A percentile compares a stretch with the other conserved stretches of the same genome.
These are phyloP conservation scores for Rhagonycha fulva DNA, from an alignment of 2,888 invertebrate species.

Conservation along the genomic window DNA sequence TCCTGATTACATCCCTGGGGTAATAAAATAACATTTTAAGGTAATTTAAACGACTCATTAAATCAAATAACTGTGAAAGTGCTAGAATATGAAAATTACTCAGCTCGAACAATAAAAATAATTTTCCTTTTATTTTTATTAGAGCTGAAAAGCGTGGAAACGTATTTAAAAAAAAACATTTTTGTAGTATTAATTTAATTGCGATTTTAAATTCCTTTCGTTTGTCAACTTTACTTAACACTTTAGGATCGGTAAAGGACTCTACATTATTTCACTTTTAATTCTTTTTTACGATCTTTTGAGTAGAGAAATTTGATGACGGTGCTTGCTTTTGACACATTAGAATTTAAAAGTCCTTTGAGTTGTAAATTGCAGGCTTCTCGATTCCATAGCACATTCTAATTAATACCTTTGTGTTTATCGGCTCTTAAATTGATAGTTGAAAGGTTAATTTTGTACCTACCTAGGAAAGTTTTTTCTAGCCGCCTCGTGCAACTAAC, in stretches of 20 bases:
- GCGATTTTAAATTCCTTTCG: background rate
- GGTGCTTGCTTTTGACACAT: constrained; percentile 18
- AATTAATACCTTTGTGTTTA: constrained; percentile 23
- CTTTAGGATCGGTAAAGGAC: background rate
- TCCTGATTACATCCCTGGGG: background rate
- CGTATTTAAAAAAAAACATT: background rate
- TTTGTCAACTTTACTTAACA: background rate
- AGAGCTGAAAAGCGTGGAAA: background rate
- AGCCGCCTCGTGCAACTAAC: background rate
- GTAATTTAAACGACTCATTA: background rate
- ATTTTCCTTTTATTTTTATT: background rate
- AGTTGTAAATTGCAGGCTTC: constrained; percentile 28
- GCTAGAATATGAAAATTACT: background rate
- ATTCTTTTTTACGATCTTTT: constrained; percentile 14
- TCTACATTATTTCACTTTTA: background rate
- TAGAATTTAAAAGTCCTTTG: constrained; percentile 28
- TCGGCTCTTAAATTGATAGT: background rate
- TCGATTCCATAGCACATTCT: constrained; percentile 15
- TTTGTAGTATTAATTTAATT: background rate
- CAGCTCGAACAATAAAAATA: background rate
- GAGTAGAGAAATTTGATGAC: constrained; percentile 6
- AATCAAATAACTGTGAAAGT: background rate
- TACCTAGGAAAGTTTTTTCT: background rate
- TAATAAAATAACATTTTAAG: background rate
- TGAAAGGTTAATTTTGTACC: background rate